A percentile compares a stretch with the other conserved stretches of the same genome.
These are phyloP conservation scores for Monoplex corrugatus DNA, from an alignment of 2,888 invertebrate genomes.

Conservation along the genomic window DNA sequence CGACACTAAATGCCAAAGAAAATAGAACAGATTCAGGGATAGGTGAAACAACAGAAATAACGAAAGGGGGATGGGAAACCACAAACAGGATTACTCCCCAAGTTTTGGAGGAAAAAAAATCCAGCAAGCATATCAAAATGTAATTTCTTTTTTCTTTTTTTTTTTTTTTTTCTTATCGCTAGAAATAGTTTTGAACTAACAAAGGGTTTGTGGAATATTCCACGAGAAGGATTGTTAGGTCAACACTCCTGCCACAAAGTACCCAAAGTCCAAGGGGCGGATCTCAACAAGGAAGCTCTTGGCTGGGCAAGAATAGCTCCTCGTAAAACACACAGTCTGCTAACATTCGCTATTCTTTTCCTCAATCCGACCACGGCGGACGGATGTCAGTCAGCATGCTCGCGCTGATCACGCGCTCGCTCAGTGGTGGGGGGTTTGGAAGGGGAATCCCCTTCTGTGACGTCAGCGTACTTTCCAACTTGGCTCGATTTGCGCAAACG, in stretches of 20 bases:
- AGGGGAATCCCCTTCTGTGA: slow-evolving; percentile 52
- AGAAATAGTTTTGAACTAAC: too few species aligned
- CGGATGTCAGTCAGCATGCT: neutral
- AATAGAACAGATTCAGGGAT: too few species aligned
- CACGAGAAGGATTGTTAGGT: neutral
- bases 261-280: neutral
- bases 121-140: too few species aligned
- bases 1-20: too few species aligned
- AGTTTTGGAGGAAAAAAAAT: too few species aligned
- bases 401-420: slow-evolving; percentile 37
- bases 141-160: too few species aligned
- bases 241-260: neutral
- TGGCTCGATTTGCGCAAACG: slow-evolving; percentile 36
- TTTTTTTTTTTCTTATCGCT: too few species aligned
- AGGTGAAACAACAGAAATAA: too few species aligned
- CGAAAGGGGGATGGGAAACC: too few species aligned
- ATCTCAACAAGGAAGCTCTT: neutral
- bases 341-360: neutral
- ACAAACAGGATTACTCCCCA: too few species aligned
- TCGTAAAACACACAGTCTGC: neutral
- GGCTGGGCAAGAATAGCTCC: neutral
- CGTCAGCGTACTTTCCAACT: slow-evolving; percentile 51
- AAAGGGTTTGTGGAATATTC: slow-evolving; percentile 26
- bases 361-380: neutral
- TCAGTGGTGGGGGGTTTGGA: neutral